Evolutionary conservation across 2,888 invertebrate genomes (phyloP).

Genomic region (Busseola fusca): DNA sequence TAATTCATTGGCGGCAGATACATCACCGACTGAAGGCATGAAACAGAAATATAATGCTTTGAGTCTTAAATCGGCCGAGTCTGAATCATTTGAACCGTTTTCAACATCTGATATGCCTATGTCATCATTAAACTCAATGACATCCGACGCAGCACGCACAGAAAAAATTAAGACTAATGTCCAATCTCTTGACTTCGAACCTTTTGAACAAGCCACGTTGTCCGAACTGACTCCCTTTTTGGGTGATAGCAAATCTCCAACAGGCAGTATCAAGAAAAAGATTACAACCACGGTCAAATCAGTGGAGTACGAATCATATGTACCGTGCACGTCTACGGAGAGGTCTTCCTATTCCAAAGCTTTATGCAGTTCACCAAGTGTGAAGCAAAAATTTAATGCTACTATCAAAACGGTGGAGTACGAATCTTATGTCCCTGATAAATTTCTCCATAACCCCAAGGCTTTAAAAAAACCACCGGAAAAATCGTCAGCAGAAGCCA

Average conservation of each 20-base stretch:
- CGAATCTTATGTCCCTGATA: conserved; percentile 11
- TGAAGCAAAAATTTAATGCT: conserved; percentile 15
- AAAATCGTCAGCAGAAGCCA: background rate
- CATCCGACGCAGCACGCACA: background rate
- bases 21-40: conserved; percentile 5
- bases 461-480: too few species aligned
- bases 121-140: conserved; percentile 20
- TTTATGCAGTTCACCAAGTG: conserved; percentile 19
- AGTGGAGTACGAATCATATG: conserved; percentile 23
- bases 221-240: background rate
- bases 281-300: conserved; percentile 26
- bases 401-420: conserved; percentile 32
- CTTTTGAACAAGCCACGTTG: conserved; percentile 1
- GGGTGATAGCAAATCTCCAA: conserved; percentile 15
- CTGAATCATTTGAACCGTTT: conserved; percentile 8
- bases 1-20: conserved; percentile 5
- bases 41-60: conserved; percentile 13
- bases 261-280: conserved; percentile 23
- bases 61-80: conserved; percentile 20
- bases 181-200: conserved; percentile 6
- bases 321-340: background rate
- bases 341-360: background rate
- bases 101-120: conserved; percentile 6
- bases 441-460: background rate
- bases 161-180: conserved; percentile 4